These are phyloP conservation scores for Oasisia sp. DNA, from an alignment of 2,888 invertebrate genomes.

Conservation along the genomic window DNA sequence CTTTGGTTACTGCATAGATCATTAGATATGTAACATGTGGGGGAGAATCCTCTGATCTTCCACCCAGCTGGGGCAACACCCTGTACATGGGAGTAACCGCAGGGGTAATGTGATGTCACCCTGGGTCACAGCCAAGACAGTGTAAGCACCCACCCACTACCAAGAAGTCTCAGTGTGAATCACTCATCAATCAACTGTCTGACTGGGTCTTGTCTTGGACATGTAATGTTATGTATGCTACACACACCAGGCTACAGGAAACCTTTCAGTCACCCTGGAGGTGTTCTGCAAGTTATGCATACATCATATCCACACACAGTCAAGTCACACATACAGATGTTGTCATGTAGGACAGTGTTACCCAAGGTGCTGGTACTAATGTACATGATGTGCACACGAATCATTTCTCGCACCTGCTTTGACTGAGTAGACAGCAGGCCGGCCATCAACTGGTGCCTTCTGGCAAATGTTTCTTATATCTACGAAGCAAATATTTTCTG, in stretches of 20 bases:
- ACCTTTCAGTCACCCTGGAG: conserved; percentile 7
- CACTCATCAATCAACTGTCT: not conserved
- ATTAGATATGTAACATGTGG: not conserved
- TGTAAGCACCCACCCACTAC: not conserved
- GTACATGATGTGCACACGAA: too few relatives aligned
- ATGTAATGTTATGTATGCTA: conserved; percentile 3
- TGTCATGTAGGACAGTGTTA: not conserved
- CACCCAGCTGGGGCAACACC: not conserved
- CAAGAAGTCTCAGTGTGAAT: not conserved
- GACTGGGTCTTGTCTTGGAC: not conserved
- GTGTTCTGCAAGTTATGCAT: not conserved
- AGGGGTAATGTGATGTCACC: conserved; percentile 12
- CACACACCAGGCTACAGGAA: not conserved
- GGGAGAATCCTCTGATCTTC: not conserved
- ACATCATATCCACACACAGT: not conserved
- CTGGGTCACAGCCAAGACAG: not conserved
- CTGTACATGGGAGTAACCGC: not conserved
- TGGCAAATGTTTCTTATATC: not conserved
- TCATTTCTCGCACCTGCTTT: too few relatives aligned
- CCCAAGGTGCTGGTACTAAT: too few relatives aligned
- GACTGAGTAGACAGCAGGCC: too few relatives aligned
- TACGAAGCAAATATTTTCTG: not conserved
- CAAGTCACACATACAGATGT: not conserved
- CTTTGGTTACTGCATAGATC: not conserved
- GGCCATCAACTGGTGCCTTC: not conserved